These are phyloP conservation scores for Smithornis capensis DNA, from an alignment of 2,113 vertebrate genomes.

Conservation along the genomic window DNA sequence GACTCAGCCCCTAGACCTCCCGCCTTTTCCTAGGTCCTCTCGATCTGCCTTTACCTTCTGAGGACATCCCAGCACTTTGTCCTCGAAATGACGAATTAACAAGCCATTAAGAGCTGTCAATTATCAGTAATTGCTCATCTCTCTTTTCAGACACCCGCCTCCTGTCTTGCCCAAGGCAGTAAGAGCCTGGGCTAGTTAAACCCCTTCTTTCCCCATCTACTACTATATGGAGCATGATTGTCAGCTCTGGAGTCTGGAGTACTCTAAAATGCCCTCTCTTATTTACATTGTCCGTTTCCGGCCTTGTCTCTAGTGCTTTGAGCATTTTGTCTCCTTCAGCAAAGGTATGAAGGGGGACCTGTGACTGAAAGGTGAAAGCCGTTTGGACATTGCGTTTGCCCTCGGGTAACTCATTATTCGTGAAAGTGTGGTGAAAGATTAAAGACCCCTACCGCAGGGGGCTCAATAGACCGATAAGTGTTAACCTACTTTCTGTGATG, in stretches of 20 bases:
- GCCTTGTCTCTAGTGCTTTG: neutral
- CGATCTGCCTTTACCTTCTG: neutral
- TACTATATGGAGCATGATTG: rapidly evolving
- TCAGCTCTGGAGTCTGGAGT: neutral
- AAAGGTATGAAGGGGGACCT: neutral
- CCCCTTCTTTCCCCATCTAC: rapidly evolving
- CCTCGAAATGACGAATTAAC: neutral
- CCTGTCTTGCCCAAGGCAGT: neutral
- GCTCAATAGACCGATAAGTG: neutral
- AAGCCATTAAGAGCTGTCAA: neutral
- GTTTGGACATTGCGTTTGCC: neutral
- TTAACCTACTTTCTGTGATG: neutral
- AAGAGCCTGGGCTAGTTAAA: neutral
- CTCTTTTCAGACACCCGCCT: neutral
- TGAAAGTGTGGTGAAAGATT: neutral
- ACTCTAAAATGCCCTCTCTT: neutral
- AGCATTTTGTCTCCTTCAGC: neutral
- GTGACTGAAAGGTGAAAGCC: neutral
- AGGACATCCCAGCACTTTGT: neutral
- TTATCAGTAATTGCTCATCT: neutral
- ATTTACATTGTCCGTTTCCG: neutral
- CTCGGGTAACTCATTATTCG: neutral
- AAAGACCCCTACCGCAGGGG: neutral
- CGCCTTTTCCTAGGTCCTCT: neutral
- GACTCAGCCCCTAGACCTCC: too few relatives aligned